A percentile compares a stretch with the other conserved stretches of the same genome.
These are phyloP conservation scores for Aquatica leii DNA, from an alignment of 2,888 invertebrate genomes.

Conservation along the genomic window DNA sequence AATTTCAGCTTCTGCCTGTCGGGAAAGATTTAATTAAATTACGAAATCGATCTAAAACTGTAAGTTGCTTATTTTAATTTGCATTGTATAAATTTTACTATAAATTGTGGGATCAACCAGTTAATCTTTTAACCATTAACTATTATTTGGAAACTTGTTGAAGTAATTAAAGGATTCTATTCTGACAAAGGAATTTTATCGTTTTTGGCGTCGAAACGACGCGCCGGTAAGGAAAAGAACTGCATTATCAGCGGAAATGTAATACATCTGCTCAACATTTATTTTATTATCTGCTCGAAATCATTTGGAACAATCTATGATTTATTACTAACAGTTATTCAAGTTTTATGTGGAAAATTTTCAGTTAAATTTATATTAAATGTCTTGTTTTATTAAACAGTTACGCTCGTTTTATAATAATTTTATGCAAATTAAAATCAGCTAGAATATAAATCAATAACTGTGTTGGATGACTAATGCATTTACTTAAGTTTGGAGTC, in stretches of 20 bases:
- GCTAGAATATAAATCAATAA: conserved; percentile 23
- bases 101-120: no score
- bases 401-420: no score
- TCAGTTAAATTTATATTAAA: conserved; percentile 13
- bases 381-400: not conserved
- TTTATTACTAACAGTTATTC: conserved; percentile 30
- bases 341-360: conserved; percentile 21
- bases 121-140: no score
- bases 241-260: conserved; percentile 39
- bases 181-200: conserved; percentile 18
- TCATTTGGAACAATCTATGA: conserved; percentile 38
- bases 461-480: conserved; percentile 17
- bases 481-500: conserved; percentile 27
- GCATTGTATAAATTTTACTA: no score
- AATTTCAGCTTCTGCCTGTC: no score
- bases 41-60: no score
- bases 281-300: conserved; percentile 38
- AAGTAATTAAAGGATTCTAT: conserved; percentile 11
- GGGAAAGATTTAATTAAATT: no score
- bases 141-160: conserved; percentile 1
- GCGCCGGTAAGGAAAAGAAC: conserved; percentile 28
- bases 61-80: no score
- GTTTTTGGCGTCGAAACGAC: conserved; percentile 29
- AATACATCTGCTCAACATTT: conserved; percentile 41
- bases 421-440: conserved; percentile 14